Conservation (phyloP, 2,113 vertebrate species). For the Pelecanus crispus region DNA sequence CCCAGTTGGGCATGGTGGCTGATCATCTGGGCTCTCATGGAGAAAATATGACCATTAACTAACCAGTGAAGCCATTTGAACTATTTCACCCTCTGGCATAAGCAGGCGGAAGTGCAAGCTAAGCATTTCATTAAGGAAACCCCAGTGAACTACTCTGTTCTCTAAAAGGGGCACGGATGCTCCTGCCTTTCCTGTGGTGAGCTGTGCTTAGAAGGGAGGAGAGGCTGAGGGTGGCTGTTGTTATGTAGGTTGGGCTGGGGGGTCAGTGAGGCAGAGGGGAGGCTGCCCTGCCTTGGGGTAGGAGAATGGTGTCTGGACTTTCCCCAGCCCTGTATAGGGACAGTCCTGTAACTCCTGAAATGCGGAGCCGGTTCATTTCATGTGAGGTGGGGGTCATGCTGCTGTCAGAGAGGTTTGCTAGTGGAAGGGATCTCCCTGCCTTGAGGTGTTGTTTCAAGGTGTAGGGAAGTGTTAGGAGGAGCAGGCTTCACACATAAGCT, state of each 20-base stretch:
- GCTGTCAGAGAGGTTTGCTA: background rate
- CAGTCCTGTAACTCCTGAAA: background rate
- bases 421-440: background rate
- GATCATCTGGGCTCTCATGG: slow-evolving; percentile 13
- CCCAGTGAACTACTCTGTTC: background rate
- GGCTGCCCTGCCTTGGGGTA: background rate
- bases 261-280: background rate
- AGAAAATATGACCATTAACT: slow-evolving; percentile 29
- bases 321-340: accelerated
- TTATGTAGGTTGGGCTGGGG: background rate
- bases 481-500: background rate
- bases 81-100: background rate
- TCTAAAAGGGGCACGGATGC: background rate
- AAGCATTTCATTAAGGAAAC: background rate
- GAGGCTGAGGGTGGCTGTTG: background rate
- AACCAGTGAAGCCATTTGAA: background rate
- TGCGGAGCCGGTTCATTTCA: background rate
- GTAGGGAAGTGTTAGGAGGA: background rate
- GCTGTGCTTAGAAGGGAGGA: background rate
- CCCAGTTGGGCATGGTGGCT: background rate
- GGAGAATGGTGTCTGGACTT: background rate
- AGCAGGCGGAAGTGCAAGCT: background rate
- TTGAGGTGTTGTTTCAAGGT: background rate
- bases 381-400: background rate
- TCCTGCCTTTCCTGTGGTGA: background rate